phyloP scores from a whole-genome alignment of 1,140 invertebrate species.

The Leguminivora glycinivorella region DNA sequence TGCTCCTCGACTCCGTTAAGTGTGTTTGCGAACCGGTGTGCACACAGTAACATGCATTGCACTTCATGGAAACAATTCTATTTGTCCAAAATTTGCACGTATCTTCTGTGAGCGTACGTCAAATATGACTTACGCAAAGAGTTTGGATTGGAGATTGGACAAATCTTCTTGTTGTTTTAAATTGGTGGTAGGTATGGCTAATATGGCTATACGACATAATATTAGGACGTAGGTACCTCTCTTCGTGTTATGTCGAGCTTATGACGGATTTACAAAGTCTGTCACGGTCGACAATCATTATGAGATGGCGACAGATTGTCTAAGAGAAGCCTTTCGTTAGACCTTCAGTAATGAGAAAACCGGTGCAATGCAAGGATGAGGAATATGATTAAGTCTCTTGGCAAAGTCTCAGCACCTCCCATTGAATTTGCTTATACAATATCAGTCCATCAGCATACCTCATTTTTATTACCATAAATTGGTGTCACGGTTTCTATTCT shows the following conservation, averaged over 20 bases:
- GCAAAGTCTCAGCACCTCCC: not conserved
- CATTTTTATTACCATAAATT: slow-evolving; percentile 24
- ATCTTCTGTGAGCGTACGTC: not conserved
- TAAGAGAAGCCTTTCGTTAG: too few species aligned
- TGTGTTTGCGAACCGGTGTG: not conserved
- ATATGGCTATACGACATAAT: too few species aligned
- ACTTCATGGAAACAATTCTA: slow-evolving; percentile 14
- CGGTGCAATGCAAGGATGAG: too few species aligned
- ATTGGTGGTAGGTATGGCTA: too few species aligned
- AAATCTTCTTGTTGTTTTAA: not conserved
- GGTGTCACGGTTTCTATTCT: slow-evolving; percentile 18
- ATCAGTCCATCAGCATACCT: slow-evolving; percentile 3
- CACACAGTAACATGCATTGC: slow-evolving; percentile 8
- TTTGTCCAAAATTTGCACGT: slow-evolving; percentile 10
- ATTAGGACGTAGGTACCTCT: too few species aligned
- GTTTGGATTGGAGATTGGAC: not conserved
- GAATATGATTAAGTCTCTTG: not conserved
- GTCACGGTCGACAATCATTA: too few species aligned
- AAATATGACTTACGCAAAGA: not conserved
- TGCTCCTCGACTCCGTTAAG: slow-evolving; percentile 17
- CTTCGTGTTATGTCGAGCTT: too few species aligned
- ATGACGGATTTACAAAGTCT: too few species aligned
- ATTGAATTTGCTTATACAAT: slow-evolving; percentile 10
- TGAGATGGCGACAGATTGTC: too few species aligned
- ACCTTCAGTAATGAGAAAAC: too few species aligned